These are phyloP conservation scores for Gymnopithys bicolor DNA, from an alignment of 2,797 vertebrate species.

Conservation along the genomic window DNA sequence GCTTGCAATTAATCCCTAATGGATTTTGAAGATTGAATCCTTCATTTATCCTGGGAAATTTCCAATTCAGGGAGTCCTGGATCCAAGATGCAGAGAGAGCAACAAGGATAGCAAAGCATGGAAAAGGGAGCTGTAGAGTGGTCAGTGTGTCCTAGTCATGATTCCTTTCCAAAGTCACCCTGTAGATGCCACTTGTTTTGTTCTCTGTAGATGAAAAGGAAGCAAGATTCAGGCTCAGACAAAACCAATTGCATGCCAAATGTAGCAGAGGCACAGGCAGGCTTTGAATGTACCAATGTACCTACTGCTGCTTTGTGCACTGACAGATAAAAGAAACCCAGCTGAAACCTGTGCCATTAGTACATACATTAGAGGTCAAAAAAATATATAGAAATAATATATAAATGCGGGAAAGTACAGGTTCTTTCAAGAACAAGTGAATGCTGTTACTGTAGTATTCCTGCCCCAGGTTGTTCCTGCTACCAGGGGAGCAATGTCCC, in stretches of 20 bases:
- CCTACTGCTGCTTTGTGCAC: neutral
- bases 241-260: neutral
- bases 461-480: neutral
- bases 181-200: neutral
- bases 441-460: neutral
- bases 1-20: slow-evolving; percentile 1
- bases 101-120: neutral
- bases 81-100: neutral
- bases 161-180: neutral
- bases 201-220: neutral
- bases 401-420: neutral
- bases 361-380: neutral
- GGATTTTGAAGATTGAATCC: neutral
- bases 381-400: neutral
- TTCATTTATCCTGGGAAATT: neutral
- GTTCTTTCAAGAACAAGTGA: neutral
- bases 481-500: neutral
- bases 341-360: neutral
- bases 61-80: neutral
- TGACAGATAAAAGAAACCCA: neutral
- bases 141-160: no score
- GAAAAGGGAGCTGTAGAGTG: neutral
- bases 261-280: neutral
- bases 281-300: neutral
- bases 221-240: neutral